phyloP scores from a whole-genome alignment of 2,113 vertebrate species.

The Puffinus mauretanicus region DNA sequence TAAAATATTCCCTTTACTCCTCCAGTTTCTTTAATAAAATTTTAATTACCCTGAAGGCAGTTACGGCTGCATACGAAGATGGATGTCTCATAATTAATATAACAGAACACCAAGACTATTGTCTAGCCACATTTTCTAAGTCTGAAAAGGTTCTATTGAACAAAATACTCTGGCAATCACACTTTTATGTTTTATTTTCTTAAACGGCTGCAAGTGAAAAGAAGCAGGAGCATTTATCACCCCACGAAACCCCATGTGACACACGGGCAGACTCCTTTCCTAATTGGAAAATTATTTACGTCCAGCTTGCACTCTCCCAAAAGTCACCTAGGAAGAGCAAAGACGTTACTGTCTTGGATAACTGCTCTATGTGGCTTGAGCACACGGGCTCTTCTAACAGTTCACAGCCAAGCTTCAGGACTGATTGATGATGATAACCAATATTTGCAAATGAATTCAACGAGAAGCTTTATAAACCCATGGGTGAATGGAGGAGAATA shows the following conservation, averaged over 20 bases:
- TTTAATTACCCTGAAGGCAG: background rate
- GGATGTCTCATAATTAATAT: background rate
- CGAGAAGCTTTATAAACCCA: background rate
- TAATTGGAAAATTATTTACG: background rate
- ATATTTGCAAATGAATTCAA: background rate
- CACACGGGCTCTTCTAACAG: too few relatives aligned
- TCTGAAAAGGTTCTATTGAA: background rate
- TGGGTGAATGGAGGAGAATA: fast-evolving
- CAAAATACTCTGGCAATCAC: background rate
- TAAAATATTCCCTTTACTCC: background rate
- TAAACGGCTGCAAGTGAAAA: background rate
- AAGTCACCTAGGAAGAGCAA: background rate
- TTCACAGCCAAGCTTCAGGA: background rate
- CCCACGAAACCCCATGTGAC: background rate
- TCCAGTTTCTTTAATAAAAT: background rate
- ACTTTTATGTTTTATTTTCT: background rate
- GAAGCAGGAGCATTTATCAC: background rate
- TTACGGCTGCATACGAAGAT: background rate
- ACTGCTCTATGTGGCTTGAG: background rate
- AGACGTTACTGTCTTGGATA: background rate
- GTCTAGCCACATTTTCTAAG: background rate
- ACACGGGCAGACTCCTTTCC: background rate
- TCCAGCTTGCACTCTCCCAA: background rate
- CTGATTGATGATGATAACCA: fast-evolving
- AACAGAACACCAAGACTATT: background rate